phyloP scores from a whole-genome alignment of 1,140 invertebrate species.

The Achatina immaculata region DNA sequence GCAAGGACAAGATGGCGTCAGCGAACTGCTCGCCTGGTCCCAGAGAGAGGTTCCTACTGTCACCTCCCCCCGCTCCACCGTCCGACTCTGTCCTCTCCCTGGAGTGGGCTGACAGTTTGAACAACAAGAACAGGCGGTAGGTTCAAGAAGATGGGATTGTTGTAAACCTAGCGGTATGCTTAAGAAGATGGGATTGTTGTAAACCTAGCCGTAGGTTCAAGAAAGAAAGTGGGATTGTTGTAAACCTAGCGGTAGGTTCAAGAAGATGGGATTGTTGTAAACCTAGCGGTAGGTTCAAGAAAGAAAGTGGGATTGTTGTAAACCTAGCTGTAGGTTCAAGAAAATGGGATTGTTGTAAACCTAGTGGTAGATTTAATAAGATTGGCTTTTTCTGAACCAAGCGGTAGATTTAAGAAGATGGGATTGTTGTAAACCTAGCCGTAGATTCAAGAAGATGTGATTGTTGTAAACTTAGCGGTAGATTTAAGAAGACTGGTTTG shows the following conservation, averaged over 20 bases:
- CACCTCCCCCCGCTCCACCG: not conserved
- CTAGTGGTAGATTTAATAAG: too few species aligned
- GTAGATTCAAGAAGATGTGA: not conserved
- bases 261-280: not conserved
- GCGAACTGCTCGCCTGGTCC: not conserved
- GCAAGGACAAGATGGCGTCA: slow-evolving; percentile 1
- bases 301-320: not conserved
- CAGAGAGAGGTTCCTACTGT: slow-evolving; percentile 15
- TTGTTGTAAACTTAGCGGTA: not conserved
- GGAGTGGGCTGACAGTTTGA: slow-evolving; percentile 22
- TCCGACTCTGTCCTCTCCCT: slow-evolving; percentile 7
- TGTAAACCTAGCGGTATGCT: not conserved
- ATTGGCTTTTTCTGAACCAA: too few species aligned
- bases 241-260: not conserved
- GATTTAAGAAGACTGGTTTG: not conserved
- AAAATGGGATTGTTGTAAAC: too few species aligned
- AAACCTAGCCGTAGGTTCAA: not conserved
- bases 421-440: not conserved
- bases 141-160: not conserved
- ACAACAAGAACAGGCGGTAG: slow-evolving; percentile 32
- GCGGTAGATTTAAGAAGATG: slow-evolving; percentile 6
- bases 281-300: not conserved
- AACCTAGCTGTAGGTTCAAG: too few species aligned
- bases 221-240: not conserved
- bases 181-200: not conserved